These are phyloP conservation scores for Liolophura sinensis DNA, from an alignment of 1,140 invertebrate species.

Conservation along the genomic window DNA sequence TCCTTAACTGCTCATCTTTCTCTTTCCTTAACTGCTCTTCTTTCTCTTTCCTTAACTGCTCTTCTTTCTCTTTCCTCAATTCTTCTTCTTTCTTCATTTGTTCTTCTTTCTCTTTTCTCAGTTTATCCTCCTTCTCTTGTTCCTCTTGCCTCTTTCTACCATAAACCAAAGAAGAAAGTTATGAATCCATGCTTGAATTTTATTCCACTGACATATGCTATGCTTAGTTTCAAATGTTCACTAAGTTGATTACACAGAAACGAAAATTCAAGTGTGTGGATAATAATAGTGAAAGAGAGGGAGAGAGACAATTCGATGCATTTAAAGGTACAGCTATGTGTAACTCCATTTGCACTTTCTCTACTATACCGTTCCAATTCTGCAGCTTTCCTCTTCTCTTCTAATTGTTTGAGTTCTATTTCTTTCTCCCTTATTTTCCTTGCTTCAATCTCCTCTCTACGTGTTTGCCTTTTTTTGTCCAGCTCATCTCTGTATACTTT, in stretches of 20 bases:
- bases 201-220: too few relatives aligned
- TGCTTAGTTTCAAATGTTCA: too few relatives aligned
- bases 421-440: conserved; percentile 9
- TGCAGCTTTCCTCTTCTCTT: conserved; percentile 13
- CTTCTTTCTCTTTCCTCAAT: conserved; percentile 20
- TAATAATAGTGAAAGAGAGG: too few relatives aligned
- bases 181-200: too few relatives aligned
- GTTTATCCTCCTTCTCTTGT: conserved; percentile 19
- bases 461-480: conserved; percentile 5
- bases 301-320: too few relatives aligned
- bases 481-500: background rate
- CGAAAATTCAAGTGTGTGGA: too few relatives aligned
- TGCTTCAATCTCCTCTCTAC: conserved; percentile 1
- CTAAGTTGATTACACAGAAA: too few relatives aligned
- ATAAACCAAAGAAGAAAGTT: too few relatives aligned
- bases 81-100: conserved; percentile 20
- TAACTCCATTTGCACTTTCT: too few relatives aligned
- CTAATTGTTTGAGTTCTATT: conserved; percentile 11
- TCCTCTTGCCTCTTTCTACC: conserved; percentile 8
- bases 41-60: conserved; percentile 18
- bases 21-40: conserved; percentile 20
- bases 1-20: conserved; percentile 14
- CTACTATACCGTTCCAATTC: too few relatives aligned
- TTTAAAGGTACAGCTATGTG: too few relatives aligned
- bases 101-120: conserved; percentile 6